phyloP scores from a whole-genome alignment of 2,888 invertebrate species.

The Dolomedes plantarius region DNA sequence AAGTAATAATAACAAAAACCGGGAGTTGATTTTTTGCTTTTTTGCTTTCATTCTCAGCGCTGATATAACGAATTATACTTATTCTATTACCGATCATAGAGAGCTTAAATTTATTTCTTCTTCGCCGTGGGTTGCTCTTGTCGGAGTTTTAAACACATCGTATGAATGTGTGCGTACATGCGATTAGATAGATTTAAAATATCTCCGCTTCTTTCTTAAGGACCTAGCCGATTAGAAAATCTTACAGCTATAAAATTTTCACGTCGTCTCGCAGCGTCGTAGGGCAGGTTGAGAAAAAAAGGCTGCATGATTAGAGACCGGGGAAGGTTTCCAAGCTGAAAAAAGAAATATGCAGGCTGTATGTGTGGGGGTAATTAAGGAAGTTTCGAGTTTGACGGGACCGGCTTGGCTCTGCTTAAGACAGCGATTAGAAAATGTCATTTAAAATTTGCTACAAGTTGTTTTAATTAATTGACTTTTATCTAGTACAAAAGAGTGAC shows the following conservation, averaged over 20 bases:
- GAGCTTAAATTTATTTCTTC: slow-evolving; percentile 67
- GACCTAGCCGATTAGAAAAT: slow-evolving; percentile 68
- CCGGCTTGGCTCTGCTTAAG: too few species aligned
- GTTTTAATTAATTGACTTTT: too few species aligned
- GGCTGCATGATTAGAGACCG: slow-evolving; percentile 52
- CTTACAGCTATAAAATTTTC: slow-evolving; percentile 66
- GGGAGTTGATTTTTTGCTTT: slow-evolving; percentile 26
- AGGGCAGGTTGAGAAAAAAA: slow-evolving; percentile 50
- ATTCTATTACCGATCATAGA: slow-evolving; percentile 70
- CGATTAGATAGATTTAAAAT: slow-evolving; percentile 70
- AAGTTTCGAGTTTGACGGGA: too few species aligned
- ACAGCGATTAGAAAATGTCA: too few species aligned
- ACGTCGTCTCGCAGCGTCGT: slow-evolving; percentile 42
- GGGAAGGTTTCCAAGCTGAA: slow-evolving; percentile 15
- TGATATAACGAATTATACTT: slow-evolving; percentile 61
- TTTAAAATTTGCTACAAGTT: too few species aligned
- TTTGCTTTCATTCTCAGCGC: slow-evolving; percentile 23
- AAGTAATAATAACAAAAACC: slow-evolving; percentile 59
- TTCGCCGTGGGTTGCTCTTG: slow-evolving; percentile 41
- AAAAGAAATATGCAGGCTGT: not conserved
- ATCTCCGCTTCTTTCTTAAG: slow-evolving; percentile 49
- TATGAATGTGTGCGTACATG: slow-evolving; percentile 65
- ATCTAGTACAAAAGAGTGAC: too few species aligned
- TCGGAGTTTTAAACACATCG: slow-evolving; percentile 56
- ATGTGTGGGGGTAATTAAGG: too few species aligned